Base-by-base conservation (phyloP, 2,797 vertebrate species). In the Chloroceryle amazona region DNA sequence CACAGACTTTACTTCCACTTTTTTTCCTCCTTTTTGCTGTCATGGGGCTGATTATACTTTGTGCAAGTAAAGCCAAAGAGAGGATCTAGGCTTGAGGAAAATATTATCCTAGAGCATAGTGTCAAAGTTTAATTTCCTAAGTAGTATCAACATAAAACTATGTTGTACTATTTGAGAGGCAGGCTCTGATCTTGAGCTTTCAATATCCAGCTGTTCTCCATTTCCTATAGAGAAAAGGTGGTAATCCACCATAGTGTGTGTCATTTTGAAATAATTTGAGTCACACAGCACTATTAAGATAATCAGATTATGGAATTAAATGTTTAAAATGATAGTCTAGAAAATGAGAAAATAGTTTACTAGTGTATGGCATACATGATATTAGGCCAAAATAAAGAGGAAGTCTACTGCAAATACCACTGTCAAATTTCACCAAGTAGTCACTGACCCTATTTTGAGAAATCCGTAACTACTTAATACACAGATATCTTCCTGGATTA, bases 71-170 rank as follows among this genome's bases (percentile, higher is more conserved):
- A 90, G 19, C 25, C 42, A 72, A 88, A 94, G 37, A 33, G 29
- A 88, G 3, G 3, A 72, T 26, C 25, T 75, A 60, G 10, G 17
- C 25, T 35, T 86, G 70, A 81, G 28, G 81, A 94, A 94, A 89
- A 74, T 70, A 80, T 47, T 89, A 3, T 80, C 25, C 35, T 88
- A 75, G 12, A 83, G 8, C 10, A 51, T 5, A 35, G 46, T 49
- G 16, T 88, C 44, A 65, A 94, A 89, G 82, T 89, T 85, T 70
- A 82, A 78, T 86, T 85, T 89, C 47, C 42, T 80, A 33, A 9
- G 16, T 33, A 66, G 5, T 60, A 63, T 73, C 57, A 85, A 58
- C 42, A 61, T 14, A 71, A 18, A 81, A 22, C 19, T 78, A 2
- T 22, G 5, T 33, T 52, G 7, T 25, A 52, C 25, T 80, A 18